Evolutionary conservation across 2,888 invertebrate species (phyloP), one percentile per base, ranked within the genome.

Genomic region (Pristionchus maxplancki): DNA sequence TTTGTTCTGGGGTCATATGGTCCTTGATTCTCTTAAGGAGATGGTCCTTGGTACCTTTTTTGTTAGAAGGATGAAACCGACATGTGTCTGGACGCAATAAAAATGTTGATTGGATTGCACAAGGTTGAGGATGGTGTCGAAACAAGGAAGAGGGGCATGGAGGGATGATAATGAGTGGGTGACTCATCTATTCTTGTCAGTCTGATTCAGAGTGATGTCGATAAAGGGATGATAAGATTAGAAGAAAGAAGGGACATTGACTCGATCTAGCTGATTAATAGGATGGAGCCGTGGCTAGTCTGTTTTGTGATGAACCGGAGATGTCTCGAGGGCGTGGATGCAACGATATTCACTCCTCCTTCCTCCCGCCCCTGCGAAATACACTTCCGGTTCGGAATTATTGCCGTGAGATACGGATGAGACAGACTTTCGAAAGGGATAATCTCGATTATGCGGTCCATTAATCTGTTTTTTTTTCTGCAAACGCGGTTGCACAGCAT

Each of bases 101-200:
- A 64, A 28, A 17, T 34, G 67, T 40, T 78, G 40, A 78, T 78
- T 44, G 78, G 78, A 48, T 78, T 78, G 37, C 78, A n/a, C 78
- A 78, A 78, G n/a, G 40, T n/a, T 78, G 44, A 78, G 8, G n/a
- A n/a, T 40, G 37, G 28, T 78, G 78, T 78, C 28, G 78, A 78
- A 78, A 78, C 28, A 58, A 9, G 58, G n/a, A n/a, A n/a, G n/a
- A n/a, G n/a, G 44, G 20, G 28, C 44, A 9, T 44, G 13, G 64
- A 64, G 11, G 62, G 37, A 28, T 78, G 44, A 78, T 48, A 78
- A 78, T 78, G 78, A 78, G 44, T 8, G 78, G 44, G n/a, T 24
- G 37, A 8, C 64, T 64, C 20, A 15, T 24, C 53, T 58, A 4
- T 58, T 24, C 24, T 24, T 37, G 37, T 11, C n/a, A 37, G 37